Conservation (phyloP, 2,113 vertebrate species). For the Alligator sinensis region DNA sequence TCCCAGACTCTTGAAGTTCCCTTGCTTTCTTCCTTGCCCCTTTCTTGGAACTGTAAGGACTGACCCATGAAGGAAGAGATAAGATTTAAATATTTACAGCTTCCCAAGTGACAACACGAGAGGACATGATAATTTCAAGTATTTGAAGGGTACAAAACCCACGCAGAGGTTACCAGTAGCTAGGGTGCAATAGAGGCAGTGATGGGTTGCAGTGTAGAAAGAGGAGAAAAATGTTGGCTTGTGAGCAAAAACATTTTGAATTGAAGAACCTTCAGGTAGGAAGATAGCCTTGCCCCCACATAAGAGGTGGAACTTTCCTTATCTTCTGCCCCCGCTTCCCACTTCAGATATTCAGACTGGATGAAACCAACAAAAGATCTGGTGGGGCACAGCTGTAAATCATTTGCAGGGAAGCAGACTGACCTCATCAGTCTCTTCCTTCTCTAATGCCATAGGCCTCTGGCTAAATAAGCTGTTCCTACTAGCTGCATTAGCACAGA, state of each 20-base stretch:
- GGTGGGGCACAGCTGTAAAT: not conserved
- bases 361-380: not conserved
- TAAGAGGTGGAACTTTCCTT: not conserved
- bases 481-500: accelerated
- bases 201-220: not conserved
- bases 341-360: not conserved
- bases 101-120: accelerated
- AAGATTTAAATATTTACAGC: accelerated
- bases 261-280: not conserved
- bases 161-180: not conserved
- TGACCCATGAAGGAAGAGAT: not conserved
- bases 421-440: not conserved
- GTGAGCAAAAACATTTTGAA: not conserved
- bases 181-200: not conserved
- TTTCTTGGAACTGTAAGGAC: not conserved
- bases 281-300: not conserved
- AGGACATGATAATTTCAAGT: not conserved
- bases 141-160: not conserved
- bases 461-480: not conserved
- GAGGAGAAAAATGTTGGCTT: not conserved
- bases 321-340: not conserved
- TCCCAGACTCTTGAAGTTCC: not conserved
- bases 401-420: not conserved
- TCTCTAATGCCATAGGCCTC: accelerated
- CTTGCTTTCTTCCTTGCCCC: not conserved